These are phyloP conservation scores for Rhinopithecus roxellana DNA, from an alignment of 2,113 vertebrate genomes.

Conservation along the genomic window DNA sequence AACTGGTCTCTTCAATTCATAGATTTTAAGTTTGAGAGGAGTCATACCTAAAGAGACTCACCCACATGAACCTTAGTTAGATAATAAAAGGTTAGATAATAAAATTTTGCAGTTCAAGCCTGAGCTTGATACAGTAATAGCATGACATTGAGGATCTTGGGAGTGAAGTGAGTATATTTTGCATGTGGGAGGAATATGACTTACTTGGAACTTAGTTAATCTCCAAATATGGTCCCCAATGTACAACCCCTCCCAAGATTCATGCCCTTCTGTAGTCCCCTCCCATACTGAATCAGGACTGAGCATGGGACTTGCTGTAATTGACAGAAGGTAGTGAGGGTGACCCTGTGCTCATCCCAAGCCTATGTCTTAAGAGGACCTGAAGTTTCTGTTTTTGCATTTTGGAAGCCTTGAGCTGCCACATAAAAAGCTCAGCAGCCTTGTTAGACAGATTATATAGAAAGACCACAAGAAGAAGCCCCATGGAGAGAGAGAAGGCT, in stretches of 20 bases:
- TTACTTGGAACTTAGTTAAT: background rate
- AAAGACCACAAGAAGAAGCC: background rate
- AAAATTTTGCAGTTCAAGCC: background rate
- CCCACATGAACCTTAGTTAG: background rate
- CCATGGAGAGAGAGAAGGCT: background rate
- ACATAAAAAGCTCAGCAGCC: background rate
- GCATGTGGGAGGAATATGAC: background rate
- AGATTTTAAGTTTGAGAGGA: background rate
- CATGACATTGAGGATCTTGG: background rate
- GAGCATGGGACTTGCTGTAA: background rate
- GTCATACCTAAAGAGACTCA: background rate
- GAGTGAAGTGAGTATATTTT: background rate
- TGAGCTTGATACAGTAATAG: background rate
- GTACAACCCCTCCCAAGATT: background rate
- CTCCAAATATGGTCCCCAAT: background rate
- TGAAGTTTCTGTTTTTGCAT: background rate
- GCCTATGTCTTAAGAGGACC: background rate
- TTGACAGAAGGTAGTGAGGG: background rate
- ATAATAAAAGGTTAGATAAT: background rate
- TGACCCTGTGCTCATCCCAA: background rate
- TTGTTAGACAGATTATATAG: background rate
- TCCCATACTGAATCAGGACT: background rate
- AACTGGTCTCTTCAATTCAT: background rate
- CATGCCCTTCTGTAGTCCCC: background rate
- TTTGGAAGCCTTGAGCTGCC: background rate